phyloP scores from a whole-genome alignment of 2,113 vertebrate genomes.

The Eleginops maclovinus region DNA sequence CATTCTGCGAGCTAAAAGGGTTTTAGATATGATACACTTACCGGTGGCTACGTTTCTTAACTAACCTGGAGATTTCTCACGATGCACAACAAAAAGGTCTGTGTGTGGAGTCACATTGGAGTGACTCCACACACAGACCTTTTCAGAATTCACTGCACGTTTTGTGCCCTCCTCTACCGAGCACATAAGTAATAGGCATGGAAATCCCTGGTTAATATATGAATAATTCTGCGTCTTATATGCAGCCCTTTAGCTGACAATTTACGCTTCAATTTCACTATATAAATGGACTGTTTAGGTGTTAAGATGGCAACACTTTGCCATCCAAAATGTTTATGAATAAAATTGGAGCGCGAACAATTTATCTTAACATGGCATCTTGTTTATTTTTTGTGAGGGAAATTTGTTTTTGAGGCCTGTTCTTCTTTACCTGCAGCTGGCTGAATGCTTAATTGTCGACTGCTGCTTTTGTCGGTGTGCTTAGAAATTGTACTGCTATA shows the following conservation, averaged over 20 bases:
- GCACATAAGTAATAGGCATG: constrained; percentile 40
- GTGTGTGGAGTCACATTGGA: background rate
- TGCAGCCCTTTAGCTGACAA: constrained; percentile 31
- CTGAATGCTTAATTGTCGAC: constrained; percentile 18
- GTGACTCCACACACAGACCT: background rate
- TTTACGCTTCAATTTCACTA: constrained; percentile 39
- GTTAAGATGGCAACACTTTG: constrained; percentile 24
- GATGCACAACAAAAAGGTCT: constrained; percentile 3
- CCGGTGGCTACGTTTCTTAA: background rate
- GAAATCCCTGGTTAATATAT: constrained; percentile 60
- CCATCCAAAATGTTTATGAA: constrained; percentile 28
- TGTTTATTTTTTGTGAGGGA: constrained; percentile 19
- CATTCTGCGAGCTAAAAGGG: constrained; percentile 12
- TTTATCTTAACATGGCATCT: constrained; percentile 50
- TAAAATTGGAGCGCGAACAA: constrained; percentile 28
- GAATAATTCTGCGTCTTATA: constrained; percentile 54
- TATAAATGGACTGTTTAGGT: constrained; percentile 44
- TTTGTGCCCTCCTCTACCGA: constrained; percentile 30
- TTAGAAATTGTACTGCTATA: constrained; percentile 28
- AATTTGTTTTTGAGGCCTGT: constrained; percentile 17
- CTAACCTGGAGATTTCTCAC: background rate
- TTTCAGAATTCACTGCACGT: constrained; percentile 37
- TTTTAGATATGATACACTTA: constrained; percentile 17
- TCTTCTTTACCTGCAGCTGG: constrained; percentile 8
- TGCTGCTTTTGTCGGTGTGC: constrained; percentile 4